A percentile compares a stretch with the other conserved stretches of the same genome.
Evolutionary conservation across 2,888 invertebrate species (phyloP).

Genomic region (Achlya flavicornis): DNA sequence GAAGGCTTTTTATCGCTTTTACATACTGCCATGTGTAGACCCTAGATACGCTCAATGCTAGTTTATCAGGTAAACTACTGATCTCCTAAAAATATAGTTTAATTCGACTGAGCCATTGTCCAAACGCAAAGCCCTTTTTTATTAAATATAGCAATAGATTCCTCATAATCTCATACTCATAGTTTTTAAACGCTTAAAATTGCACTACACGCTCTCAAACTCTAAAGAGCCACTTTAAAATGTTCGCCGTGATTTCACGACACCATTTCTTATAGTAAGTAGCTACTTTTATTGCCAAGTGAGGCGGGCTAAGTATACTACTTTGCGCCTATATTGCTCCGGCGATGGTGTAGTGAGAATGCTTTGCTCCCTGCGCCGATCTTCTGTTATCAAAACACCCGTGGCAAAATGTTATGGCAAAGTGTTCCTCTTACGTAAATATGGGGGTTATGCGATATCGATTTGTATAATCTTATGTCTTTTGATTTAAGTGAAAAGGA

Average conservation of each 20-base stretch:
- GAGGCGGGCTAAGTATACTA: conserved; percentile 51
- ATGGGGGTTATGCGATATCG: conserved; percentile 6
- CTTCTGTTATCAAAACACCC: conserved; percentile 49
- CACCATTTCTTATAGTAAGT: conserved; percentile 38
- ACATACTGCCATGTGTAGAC: too few relatives aligned
- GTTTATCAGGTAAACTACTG: too few relatives aligned
- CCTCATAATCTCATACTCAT: not conserved
- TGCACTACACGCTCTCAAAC: not conserved
- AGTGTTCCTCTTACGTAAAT: conserved; percentile 12
- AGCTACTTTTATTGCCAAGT: conserved; percentile 47
- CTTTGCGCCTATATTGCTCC: conserved; percentile 47
- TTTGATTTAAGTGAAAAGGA: conserved; percentile 3
- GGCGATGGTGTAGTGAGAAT: conserved; percentile 41
- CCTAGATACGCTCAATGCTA: too few relatives aligned
- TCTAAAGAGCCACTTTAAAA: conserved; percentile 3
- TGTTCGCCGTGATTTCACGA: conserved; percentile 8
- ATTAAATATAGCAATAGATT: not conserved
- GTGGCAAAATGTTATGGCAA: conserved; percentile 20
- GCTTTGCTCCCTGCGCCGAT: conserved; percentile 42
- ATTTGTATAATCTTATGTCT: conserved; percentile 9
- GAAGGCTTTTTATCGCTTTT: too few relatives aligned
- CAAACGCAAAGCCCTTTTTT: not conserved
- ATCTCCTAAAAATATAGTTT: too few relatives aligned
- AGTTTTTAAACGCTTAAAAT: not conserved
- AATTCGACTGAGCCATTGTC: too few relatives aligned